Evolutionary conservation across 2,888 invertebrate genomes (phyloP), one percentile per base, ranked within the genome.

Genomic region (Zaprionus obscuricornis): DNA sequence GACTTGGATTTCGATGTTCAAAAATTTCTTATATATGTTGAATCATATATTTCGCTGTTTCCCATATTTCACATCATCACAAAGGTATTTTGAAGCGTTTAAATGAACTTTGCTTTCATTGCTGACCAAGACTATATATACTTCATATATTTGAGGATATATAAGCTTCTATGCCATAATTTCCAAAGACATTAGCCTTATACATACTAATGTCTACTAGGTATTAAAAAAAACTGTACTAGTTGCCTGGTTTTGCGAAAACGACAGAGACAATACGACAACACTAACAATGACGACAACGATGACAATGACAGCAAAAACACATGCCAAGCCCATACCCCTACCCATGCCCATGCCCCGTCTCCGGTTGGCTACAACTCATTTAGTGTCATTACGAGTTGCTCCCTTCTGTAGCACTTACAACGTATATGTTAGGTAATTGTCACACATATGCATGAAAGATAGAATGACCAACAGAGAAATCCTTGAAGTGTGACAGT

Each of bases 401-500:
- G 27, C 24, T 45, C 27, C 17, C 16, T 16, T 39, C 31, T 39
- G 5, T 11, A 29, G 10, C 29, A 11, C 14, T 1, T 3, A 17
- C 16, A 2, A 39, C 13, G 13, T 17, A 13, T 2, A n/a, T 26
- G 10, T 27, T 67, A 78, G 81, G 84, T 67, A 82, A 82, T 82
- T 82, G 82, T 84, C 86, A 73, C 85, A 84, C 69, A 79, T 69
- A 74, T 72, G 59, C 56, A 67, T 40, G 58, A 52, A 78, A 77
- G 79, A 75, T 76, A 74, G 82, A 37, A 36, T 4, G 18, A 54
- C 57, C 77, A 84, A 79, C 72, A 77, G 79, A 75, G 83, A 74
- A 85, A 87, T 87, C 87, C 87, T 87, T 86, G 86, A 85, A 87
- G 85, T 85, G 87, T 87, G 86, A 85, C 85, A 82, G 82, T 71